These are phyloP conservation scores for Scyliorhinus canicula DNA, from an alignment of 2,797 vertebrate species.

Conservation along the genomic window DNA sequence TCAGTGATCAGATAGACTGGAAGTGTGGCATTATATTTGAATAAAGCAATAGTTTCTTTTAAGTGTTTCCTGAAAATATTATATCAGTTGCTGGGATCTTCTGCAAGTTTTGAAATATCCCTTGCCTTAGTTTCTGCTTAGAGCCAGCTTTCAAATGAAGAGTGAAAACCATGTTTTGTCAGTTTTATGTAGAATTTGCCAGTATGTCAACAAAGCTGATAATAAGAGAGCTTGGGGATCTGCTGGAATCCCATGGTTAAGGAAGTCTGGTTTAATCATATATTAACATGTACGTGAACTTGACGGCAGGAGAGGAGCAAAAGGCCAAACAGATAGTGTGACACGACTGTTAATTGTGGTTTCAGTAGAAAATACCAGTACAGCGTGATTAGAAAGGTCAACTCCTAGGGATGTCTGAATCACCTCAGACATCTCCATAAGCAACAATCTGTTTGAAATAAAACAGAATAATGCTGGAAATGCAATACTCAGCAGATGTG, in stretches of 20 bases:
- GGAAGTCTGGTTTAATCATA: not conserved
- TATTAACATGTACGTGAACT: not conserved
- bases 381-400: not conserved
- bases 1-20: not conserved
- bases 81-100: not conserved
- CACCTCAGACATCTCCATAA: not conserved
- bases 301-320: not conserved
- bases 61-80: not conserved
- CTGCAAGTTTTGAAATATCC: not conserved
- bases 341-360: not conserved
- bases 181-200: too few species aligned
- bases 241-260: not conserved
- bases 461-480: not conserved
- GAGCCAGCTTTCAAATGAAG: too few species aligned
- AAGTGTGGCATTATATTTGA: not conserved
- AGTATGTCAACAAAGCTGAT: not conserved
- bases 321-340: too few species aligned
- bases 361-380: not conserved
- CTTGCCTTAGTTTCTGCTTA: not conserved
- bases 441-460: not conserved
- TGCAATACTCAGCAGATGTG: not conserved
- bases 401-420: not conserved
- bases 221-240: not conserved
- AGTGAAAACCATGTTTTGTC: not conserved
- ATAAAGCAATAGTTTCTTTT: not conserved